Percentiles rank a stretch among this genome's conserved stretches.
These are phyloP conservation scores for Ectobius pallidus DNA, from an alignment of 2,888 invertebrate species.

Conservation along the genomic window DNA sequence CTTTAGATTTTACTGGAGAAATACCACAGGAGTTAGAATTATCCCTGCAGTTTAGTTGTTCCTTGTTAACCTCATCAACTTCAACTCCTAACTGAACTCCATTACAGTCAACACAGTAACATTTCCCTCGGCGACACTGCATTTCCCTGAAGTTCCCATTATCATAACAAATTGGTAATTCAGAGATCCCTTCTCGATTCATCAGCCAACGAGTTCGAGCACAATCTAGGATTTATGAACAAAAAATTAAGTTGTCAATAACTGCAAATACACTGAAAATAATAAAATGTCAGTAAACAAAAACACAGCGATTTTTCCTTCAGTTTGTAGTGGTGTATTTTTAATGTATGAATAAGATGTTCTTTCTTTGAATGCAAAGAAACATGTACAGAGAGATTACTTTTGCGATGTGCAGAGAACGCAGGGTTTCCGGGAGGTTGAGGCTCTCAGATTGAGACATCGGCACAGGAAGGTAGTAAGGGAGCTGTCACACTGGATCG, in stretches of 20 bases:
- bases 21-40: neutral
- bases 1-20: neutral
- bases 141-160: slow-evolving; percentile 68
- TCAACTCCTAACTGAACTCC: slow-evolving; percentile 56
- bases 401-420: too few species aligned
- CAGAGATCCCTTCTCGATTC: slow-evolving; percentile 52
- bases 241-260: too few species aligned
- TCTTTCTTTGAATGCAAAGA: too few species aligned
- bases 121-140: slow-evolving; percentile 66
- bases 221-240: slow-evolving; percentile 70
- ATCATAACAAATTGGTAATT: slow-evolving; percentile 63
- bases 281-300: slow-evolving; percentile 9
- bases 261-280: too few species aligned
- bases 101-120: slow-evolving; percentile 67
- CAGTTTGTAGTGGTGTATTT: neutral
- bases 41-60: neutral
- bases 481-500: too few species aligned
- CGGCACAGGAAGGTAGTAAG: too few species aligned
- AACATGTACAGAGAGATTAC: too few species aligned
- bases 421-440: too few species aligned
- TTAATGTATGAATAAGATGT: too few species aligned
- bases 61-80: neutral
- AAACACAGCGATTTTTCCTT: neutral
- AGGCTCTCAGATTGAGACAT: too few species aligned
- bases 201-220: slow-evolving; percentile 61